Evolutionary conservation across 2,888 invertebrate genomes (phyloP).

Genomic region (Drosophila rellima): DNA sequence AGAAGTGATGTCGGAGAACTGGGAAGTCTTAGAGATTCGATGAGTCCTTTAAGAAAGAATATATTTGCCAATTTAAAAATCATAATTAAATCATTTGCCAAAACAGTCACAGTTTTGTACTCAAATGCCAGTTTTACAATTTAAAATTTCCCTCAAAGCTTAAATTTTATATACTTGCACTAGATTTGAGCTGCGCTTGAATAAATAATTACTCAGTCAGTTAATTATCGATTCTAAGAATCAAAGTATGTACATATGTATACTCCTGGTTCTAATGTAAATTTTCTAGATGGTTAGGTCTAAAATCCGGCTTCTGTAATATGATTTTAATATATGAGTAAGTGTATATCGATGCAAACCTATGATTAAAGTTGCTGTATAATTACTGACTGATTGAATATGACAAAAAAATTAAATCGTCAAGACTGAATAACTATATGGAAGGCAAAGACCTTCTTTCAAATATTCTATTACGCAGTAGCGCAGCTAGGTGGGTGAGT

Average conservation of each 20-base stretch:
- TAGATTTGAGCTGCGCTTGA: neutral
- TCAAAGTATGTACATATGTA: neutral
- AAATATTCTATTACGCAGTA: constrained; percentile 3
- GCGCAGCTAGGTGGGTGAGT: no score
- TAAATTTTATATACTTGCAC: neutral
- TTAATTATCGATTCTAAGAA: neutral
- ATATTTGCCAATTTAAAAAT: no score
- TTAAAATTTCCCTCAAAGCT: no score
- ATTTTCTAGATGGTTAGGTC: neutral
- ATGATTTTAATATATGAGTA: neutral
- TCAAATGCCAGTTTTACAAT: no score
- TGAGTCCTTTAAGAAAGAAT: neutral
- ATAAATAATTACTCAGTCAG: neutral
- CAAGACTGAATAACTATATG: constrained; percentile 26
- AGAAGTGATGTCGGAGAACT: neutral
- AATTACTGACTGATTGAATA: constrained; percentile 28
- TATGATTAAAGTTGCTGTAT: constrained; percentile 7
- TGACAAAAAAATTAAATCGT: constrained; percentile 20
- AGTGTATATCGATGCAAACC: neutral
- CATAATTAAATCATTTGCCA: no score
- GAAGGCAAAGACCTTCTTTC: neutral
- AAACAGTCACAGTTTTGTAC: no score
- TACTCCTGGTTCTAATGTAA: neutral
- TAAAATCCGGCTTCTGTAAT: neutral
- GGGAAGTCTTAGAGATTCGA: neutral